A percentile compares a stretch with the other conserved stretches of the same genome.
These are phyloP conservation scores for Ormyrus rosae DNA, from an alignment of 2,888 invertebrate genomes.

Conservation along the genomic window DNA sequence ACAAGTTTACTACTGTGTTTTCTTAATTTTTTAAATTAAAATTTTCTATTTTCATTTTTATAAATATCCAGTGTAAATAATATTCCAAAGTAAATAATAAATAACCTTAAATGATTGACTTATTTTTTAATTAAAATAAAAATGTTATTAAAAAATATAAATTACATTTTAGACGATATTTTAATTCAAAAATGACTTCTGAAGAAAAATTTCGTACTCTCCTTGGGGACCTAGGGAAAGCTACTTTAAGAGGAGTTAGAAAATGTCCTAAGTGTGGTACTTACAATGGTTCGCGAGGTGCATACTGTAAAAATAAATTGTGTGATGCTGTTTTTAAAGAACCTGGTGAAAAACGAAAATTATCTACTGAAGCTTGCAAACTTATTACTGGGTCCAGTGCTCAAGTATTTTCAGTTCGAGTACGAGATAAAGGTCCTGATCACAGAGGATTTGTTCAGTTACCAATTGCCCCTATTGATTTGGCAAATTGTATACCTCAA, in stretches of 20 bases:
- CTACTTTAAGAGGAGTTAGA: conserved; percentile 83
- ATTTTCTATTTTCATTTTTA: not conserved
- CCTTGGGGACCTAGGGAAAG: conserved; percentile 79
- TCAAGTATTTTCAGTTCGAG: conserved; percentile 83
- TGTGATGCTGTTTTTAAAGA: conserved; percentile 83
- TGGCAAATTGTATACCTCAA: conserved; percentile 72
- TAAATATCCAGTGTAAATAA: not conserved
- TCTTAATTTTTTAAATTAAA: conserved; percentile 3
- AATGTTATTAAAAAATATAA: not conserved
- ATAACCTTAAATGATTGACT: no score
- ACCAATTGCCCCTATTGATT: conserved; percentile 71
- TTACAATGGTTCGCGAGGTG: conserved; percentile 86
- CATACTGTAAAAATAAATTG: conserved; percentile 83
- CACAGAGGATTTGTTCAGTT: conserved; percentile 85
- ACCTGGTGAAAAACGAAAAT: conserved; percentile 77
- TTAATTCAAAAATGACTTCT: conserved; percentile 68
- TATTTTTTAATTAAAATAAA: not conserved
- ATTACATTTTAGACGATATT: not conserved
- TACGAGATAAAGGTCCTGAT: conserved; percentile 83
- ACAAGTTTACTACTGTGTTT: not conserved
- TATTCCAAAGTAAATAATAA: not conserved
- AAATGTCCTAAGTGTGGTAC: conserved; percentile 87
- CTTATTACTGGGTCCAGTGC: conserved; percentile 80
- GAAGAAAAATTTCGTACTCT: conserved; percentile 74
- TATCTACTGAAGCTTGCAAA: conserved; percentile 81